Base-by-base conservation (phyloP, 2,797 vertebrate species). In the Tenualosa ilisha region DNA sequence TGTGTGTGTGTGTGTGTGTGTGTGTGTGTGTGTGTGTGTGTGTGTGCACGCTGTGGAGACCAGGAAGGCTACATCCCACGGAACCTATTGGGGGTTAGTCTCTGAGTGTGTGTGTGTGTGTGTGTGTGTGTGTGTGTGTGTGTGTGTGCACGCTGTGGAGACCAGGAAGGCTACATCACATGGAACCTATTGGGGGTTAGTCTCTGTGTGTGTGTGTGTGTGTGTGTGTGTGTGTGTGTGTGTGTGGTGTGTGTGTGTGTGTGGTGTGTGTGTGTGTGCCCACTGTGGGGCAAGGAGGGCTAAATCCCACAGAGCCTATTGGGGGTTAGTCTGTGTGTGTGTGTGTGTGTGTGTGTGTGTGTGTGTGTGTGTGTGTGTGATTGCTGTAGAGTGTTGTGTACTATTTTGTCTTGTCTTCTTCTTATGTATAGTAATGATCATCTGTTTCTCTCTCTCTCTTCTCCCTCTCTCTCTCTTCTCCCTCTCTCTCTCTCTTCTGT, bases 161-260 rank as follows among this genome's bases (percentile, higher is more conserved):
- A 97, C 88, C 88, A 88, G 1, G 97, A 99, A 86, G 98, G 98
- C 50, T 99, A 97, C 0, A 95, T 98, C 24, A 96, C 98, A 1
- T 95, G 98, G 24, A 99, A 99, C 91, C 91, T 99, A 83, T 96
- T 99, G 40, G 98, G 98, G 93, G 98, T 99, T 82, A 94, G 49
- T 50, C 5, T 9, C 49, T 51, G 50, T 54, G 53, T 54, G 53
- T 54, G 53, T 54, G 53, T 54, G 12, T 54, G 95, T 91, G 53
- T 54, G 53, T 54, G 12, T 54, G 12, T 54, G 53, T n/a, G n/a
- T n/a, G n/a, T n/a, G n/a, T n/a, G n/a, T n/a, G n/a, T n/a, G n/a
- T n/a, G 31, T 31, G 31, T 31, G 1, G 22, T 53, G 51, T 53
- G 51, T 53, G 51, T 53, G 51, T 53, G 51, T 53, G 56, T 22